These are phyloP conservation scores for Malacoraja senta DNA, from an alignment of 2,797 vertebrate species.

Conservation along the genomic window DNA sequence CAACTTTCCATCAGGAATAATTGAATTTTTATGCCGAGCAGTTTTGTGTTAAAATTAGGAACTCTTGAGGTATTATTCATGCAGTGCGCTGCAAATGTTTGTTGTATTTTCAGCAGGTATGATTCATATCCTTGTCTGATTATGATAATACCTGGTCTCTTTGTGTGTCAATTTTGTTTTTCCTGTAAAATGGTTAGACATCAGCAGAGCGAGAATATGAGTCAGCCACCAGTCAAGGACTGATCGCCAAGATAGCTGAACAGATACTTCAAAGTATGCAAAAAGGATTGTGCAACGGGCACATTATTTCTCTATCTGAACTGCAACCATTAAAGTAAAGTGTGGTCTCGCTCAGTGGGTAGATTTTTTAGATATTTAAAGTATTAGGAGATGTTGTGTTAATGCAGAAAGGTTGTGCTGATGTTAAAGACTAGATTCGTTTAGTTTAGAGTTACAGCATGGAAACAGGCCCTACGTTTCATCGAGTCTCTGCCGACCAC, in stretches of 20 bases:
- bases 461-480: too few relatives aligned
- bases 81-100: not conserved
- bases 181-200: slow-evolving; percentile 3
- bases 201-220: slow-evolving; percentile 2
- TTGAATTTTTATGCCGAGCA: not conserved
- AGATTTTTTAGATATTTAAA: too few relatives aligned
- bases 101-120: slow-evolving; percentile 10
- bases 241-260: not conserved
- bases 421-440: too few relatives aligned
- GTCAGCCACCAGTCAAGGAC: not conserved
- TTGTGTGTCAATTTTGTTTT: slow-evolving; percentile 12
- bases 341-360: too few relatives aligned
- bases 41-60: not conserved
- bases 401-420: too few relatives aligned
- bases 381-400: too few relatives aligned
- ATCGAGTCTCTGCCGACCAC: too few relatives aligned
- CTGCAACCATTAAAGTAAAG: not conserved
- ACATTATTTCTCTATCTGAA: too few relatives aligned
- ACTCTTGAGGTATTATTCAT: not conserved
- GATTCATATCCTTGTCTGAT: not conserved
- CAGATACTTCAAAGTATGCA: not conserved
- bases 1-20: not conserved
- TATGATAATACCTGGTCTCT: not conserved
- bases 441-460: too few relatives aligned
- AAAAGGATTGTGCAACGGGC: not conserved